Evolutionary conservation across 2,888 invertebrate species (phyloP).

Genomic region (Podotricha telesiphe): DNA sequence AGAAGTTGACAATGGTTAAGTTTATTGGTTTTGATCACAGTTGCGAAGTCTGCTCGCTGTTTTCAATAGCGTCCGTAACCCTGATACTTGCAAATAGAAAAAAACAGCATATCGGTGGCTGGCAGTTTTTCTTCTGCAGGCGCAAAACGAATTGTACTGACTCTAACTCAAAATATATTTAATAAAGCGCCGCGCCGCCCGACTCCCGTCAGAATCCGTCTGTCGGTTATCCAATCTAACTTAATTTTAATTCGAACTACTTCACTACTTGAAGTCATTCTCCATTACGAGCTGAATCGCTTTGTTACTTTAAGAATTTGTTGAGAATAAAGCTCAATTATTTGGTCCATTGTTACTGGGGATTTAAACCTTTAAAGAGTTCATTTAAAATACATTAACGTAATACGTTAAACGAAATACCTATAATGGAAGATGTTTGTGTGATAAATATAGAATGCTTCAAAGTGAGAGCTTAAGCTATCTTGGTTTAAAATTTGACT

Average conservation of each 20-base stretch:
- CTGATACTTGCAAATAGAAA: background rate
- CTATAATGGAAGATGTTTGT: background rate
- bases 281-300: conserved; percentile 1
- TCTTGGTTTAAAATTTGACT: background rate
- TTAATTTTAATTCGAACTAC: conserved; percentile 9
- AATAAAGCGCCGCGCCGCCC: too few species aligned
- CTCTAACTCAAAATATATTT: too few species aligned
- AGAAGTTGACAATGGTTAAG: background rate
- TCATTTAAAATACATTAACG: background rate
- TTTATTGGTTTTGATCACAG: background rate
- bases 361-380: background rate
- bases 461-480: background rate
- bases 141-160: too few species aligned
- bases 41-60: background rate
- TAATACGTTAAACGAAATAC: background rate
- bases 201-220: background rate
- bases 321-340: background rate
- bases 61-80: background rate
- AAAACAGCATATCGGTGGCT: background rate
- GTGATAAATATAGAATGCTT: background rate
- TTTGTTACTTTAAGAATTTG: background rate
- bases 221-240: conserved; percentile 8
- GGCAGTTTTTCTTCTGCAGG: too few species aligned
- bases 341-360: background rate
- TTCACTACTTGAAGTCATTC: conserved; percentile 4